Conservation (phyloP, 2,113 vertebrate species). For the Corydoras maculifer region DNA sequence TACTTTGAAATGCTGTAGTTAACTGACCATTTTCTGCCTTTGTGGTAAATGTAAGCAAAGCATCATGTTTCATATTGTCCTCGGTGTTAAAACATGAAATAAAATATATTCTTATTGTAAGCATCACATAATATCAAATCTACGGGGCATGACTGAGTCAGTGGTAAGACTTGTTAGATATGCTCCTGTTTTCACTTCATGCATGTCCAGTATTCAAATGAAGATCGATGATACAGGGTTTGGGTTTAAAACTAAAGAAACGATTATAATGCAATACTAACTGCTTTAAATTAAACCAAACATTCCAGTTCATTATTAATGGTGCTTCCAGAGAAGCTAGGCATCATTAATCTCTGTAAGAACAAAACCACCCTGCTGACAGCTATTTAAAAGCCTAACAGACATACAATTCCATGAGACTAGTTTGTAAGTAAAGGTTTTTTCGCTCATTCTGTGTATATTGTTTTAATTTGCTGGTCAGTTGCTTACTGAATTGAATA, state of each 20-base stretch:
- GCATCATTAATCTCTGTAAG: conserved; percentile 13
- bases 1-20: too few relatives aligned
- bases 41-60: too few relatives aligned
- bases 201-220: neutral
- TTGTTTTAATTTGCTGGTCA: conserved; percentile 26
- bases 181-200: conserved; percentile 5
- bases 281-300: conserved; percentile 16
- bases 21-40: too few relatives aligned
- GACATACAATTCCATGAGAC: conserved; percentile 24
- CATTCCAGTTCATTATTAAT: conserved; percentile 24
- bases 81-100: too few relatives aligned
- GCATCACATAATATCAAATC: conserved; percentile 8
- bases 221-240: neutral
- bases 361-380: conserved; percentile 7
- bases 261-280: conserved; percentile 6
- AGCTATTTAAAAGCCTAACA: conserved; percentile 6
- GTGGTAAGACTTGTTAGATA: conserved; percentile 15
- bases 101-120: neutral
- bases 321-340: conserved; percentile 10
- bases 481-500: conserved; percentile 15
- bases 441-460: conserved; percentile 3
- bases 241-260: conserved; percentile 4
- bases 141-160: conserved; percentile 18
- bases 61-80: too few relatives aligned
- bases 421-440: conserved; percentile 7